Evolutionary conservation across 2,113 vertebrate genomes (phyloP).

Genomic region (Baryphthengus martii): DNA sequence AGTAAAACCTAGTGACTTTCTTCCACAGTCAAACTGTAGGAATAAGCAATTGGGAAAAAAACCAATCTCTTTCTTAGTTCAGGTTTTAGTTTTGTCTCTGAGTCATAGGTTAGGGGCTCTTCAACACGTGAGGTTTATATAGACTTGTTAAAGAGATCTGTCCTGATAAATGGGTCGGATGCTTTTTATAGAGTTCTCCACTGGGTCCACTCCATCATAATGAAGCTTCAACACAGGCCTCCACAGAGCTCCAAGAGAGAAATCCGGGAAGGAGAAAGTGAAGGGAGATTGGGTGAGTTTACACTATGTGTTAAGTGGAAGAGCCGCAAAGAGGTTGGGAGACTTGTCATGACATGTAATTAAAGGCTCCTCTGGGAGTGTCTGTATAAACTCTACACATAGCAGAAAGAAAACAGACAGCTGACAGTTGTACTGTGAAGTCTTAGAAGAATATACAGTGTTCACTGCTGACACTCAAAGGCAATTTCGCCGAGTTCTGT

Average conservation of each 20-base stretch:
- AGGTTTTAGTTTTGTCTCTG: constrained; percentile 2
- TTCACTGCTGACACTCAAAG: constrained; percentile 53
- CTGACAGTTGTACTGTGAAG: constrained; percentile 39
- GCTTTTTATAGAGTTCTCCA: constrained; percentile 49
- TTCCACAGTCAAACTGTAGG: neutral
- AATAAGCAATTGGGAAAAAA: neutral
- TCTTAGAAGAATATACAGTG: constrained; percentile 44
- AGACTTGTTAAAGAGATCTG: constrained; percentile 47
- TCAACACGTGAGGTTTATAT: neutral
- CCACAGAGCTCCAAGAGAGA: constrained; percentile 10
- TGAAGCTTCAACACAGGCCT: constrained; percentile 26
- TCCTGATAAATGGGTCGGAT: constrained; percentile 55
- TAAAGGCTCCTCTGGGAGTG: constrained; percentile 51
- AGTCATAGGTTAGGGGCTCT: constrained; percentile 16
- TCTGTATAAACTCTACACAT: constrained; percentile 34
- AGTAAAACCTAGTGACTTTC: constrained; percentile 7
- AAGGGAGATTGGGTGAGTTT: constrained; percentile 54
- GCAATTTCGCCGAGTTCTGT: constrained; percentile 43
- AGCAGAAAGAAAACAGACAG: constrained; percentile 54
- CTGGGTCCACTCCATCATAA: constrained; percentile 17
- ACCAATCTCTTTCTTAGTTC: neutral
- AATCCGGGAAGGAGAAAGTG: constrained; percentile 52
- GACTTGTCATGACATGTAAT: constrained; percentile 70
- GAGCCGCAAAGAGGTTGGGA: constrained; percentile 67
- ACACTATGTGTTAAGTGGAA: constrained; percentile 54